These are phyloP conservation scores for Tanytarsus gracilentus DNA, from an alignment of 2,888 invertebrate genomes.

Conservation along the genomic window DNA sequence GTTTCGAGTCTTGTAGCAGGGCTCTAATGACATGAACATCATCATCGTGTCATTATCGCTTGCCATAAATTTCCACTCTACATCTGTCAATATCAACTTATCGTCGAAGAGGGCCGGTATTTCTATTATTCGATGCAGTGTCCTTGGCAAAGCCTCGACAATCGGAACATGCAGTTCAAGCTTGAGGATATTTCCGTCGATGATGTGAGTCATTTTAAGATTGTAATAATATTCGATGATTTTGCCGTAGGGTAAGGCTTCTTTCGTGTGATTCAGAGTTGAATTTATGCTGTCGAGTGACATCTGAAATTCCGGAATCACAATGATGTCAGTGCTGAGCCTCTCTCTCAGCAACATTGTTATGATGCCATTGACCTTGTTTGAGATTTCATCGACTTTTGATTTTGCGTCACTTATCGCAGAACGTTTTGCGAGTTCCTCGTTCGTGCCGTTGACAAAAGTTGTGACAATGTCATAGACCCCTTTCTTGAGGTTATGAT, in stretches of 20 bases:
- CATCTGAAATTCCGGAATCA: not conserved
- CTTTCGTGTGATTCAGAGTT: not conserved
- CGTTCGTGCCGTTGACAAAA: not conserved
- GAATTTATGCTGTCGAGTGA: not conserved
- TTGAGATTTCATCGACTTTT: not conserved
- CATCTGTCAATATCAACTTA: conserved; percentile 1
- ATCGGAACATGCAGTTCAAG: not conserved
- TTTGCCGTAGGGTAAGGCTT: not conserved
- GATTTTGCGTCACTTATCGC: not conserved
- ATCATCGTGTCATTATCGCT: not conserved
- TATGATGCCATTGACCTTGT: not conserved
- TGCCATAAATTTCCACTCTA: not conserved
- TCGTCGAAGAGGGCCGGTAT: not conserved
- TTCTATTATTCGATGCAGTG: not conserved
- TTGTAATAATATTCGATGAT: too few relatives aligned
- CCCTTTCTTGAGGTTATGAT: not conserved
- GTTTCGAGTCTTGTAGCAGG: not conserved
- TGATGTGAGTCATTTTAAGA: not conserved
- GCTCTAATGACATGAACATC: not conserved
- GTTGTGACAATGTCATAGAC: not conserved
- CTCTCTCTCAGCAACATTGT: not conserved
- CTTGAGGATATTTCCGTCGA: not conserved
- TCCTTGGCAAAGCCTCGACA: not conserved
- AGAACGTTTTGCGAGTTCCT: not conserved
- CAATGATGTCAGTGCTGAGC: not conserved